Evolutionary conservation across 2,888 invertebrate species (phyloP), one percentile per base, ranked within the genome.

Genomic region (Rhogogaster chlorosoma): DNA sequence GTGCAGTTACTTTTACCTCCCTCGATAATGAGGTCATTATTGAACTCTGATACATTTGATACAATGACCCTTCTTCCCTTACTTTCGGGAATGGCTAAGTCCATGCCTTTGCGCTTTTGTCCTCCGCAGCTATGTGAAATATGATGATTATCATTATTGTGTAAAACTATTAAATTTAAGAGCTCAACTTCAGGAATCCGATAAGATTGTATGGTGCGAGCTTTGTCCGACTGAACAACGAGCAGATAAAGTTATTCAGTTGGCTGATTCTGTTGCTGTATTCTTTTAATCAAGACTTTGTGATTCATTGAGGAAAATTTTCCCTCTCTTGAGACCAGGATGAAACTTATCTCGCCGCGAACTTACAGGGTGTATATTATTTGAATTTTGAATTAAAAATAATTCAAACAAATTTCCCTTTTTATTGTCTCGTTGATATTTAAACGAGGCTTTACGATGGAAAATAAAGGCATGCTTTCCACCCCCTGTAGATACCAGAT

Each of bases 371-470:
- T 26, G 22, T 26, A 42, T 45, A 42, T 73, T 29, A 73, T 42
- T 10, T 42, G 73, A 73, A 73, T 73, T 73, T 45, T 22, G n/a
- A n/a, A 73, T 71, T 22, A 42, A 73, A 42, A 26, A 73, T 73
- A 73, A 73, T 73, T 26, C 73, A n/a, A 38, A 38, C 12, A 7
- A 73, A 42, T 73, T 73, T 73, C 73, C 12, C 73, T n/a, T 38
- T 42, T 73, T 73, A 73, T 73, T 42, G 29, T 73, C 42, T 22
- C 18, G 22, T 73, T 42, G 38, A 26, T 45, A 73, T 38, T 73
- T 26, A 26, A 73, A 71, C 70, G n/a, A 10, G 36, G 18, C n/a
- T 49, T 75, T 49, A 75, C 45, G 45, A 3, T 45, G 22, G 2
- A 1, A 75, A 45, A 29, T 26, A 75, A 42, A 49, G n/a, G 26